These are phyloP conservation scores for Halichoerus grypus DNA, from an alignment of 2,113 vertebrate genomes.

Conservation along the genomic window DNA sequence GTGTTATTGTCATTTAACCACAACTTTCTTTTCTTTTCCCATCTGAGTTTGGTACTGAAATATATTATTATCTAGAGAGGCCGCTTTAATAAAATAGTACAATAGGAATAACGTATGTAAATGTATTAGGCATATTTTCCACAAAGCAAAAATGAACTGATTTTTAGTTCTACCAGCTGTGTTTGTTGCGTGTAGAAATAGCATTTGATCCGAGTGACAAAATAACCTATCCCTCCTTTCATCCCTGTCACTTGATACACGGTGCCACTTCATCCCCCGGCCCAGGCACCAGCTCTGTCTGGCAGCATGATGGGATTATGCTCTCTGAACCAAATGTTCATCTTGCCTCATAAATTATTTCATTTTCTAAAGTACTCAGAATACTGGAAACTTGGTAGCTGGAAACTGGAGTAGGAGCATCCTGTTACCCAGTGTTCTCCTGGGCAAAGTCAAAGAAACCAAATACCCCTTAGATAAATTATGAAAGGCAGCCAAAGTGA, in stretches of 20 bases:
- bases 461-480: constrained; percentile 48
- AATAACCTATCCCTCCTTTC: background rate
- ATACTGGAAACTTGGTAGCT: constrained; percentile 69
- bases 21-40: background rate
- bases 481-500: constrained; percentile 8
- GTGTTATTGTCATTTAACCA: constrained; percentile 55
- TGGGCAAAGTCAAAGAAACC: constrained; percentile 72
- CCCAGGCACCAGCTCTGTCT: constrained; percentile 66
- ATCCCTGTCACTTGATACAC: background rate
- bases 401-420: constrained; percentile 60
- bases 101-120: constrained; percentile 6
- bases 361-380: constrained; percentile 62
- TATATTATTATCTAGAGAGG: background rate
- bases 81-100: constrained; percentile 24
- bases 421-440: constrained; percentile 69
- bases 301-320: constrained; percentile 53
- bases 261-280: constrained; percentile 11
- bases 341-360: constrained; percentile 67
- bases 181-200: constrained; percentile 33
- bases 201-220: constrained; percentile 62
- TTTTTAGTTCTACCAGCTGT: constrained; percentile 58
- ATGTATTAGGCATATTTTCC: constrained; percentile 43
- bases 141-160: constrained; percentile 18
- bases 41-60: constrained; percentile 1
- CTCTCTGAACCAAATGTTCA: constrained; percentile 67